Base-by-base conservation (phyloP, 2,888 invertebrate genomes). In the Diogma glabrata region DNA sequence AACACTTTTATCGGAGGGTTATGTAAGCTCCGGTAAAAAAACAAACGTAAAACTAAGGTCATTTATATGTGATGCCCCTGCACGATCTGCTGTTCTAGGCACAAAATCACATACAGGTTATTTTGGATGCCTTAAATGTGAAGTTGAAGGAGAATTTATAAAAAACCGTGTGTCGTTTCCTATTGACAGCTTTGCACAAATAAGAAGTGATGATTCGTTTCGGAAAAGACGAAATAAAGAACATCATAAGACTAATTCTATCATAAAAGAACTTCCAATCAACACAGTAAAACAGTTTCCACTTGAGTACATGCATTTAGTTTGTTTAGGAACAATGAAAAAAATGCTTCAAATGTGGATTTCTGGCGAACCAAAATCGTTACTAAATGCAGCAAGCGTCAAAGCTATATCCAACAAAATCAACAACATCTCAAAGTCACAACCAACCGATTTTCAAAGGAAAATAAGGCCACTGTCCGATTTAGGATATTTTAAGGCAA, bases 381-480 rank as follows among this genome's bases (percentile, higher is more conserved):
- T 28, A 28, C 10, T 28, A 28, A 28, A 28, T 28, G 12, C 33
- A 33, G 33, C 33, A 33, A 33, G 33, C 33, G 14, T 33, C 33
- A 4, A 33, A 33, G 33, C 33, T 33, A 33, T 33, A 33, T 33
- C 33, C 14, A 10, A 14, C 14, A 6, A 33, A 28, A 33, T 33
- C 12, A 33, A 33, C 14, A 33, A n/a, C 33, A 33, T 33, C 14
- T 33, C 33, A 14, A 33, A 33, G 33, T 9, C 30, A 16, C 53
- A 56, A 20, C 54, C 57, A 19, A 30, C 28, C 19, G 60, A 60
- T 54, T 60, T 60, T 56, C 53, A 54, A 40, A 40, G 58, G 52
- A 49, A 52, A 51, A 57, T 58, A 30, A 52, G 58, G 52, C 40
- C 43, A 19, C 53, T 61, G 10, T 16, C 52, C 26, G 56, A 57